Conservation (phyloP, 2,113 vertebrate species). For the Circaetus gallicus region DNA sequence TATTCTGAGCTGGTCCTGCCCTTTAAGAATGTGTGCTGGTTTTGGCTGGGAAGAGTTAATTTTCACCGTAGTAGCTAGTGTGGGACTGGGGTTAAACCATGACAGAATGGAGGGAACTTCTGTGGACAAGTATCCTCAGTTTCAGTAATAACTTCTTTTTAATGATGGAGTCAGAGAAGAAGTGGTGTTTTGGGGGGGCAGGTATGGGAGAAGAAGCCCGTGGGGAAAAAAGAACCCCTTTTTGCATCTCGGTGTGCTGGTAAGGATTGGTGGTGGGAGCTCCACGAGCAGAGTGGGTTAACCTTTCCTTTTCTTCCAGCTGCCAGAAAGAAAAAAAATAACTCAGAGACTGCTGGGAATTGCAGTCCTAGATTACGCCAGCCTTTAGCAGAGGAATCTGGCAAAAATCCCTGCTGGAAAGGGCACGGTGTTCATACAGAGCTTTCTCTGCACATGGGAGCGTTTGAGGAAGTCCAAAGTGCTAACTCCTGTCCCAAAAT, state of each 20-base stretch:
- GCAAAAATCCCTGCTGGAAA: neutral
- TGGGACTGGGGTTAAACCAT: neutral
- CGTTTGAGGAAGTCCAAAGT: neutral
- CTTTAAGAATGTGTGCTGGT: neutral
- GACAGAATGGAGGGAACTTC: neutral
- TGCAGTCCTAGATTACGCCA: neutral
- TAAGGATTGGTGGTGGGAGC: neutral
- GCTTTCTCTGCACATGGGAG: neutral
- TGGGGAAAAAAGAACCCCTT: neutral
- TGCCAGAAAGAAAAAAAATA: neutral
- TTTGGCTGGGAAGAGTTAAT: neutral
- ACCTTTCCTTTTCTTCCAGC: neutral
- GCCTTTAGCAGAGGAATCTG: neutral
- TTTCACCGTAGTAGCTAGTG: neutral
- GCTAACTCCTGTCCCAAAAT: neutral
- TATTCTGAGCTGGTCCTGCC: neutral
- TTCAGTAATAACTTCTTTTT: neutral
- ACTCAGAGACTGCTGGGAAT: neutral
- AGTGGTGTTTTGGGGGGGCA: neutral
- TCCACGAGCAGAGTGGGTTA: neutral
- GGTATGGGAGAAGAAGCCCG: neutral
- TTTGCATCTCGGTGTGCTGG: neutral
- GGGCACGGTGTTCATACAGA: neutral
- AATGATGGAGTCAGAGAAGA: neutral
- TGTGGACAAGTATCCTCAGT: neutral